A percentile compares a stretch with the other conserved stretches of the same genome.
These are phyloP conservation scores for Syrmaticus mikado DNA, from an alignment of 2,113 vertebrate genomes.

Conservation along the genomic window DNA sequence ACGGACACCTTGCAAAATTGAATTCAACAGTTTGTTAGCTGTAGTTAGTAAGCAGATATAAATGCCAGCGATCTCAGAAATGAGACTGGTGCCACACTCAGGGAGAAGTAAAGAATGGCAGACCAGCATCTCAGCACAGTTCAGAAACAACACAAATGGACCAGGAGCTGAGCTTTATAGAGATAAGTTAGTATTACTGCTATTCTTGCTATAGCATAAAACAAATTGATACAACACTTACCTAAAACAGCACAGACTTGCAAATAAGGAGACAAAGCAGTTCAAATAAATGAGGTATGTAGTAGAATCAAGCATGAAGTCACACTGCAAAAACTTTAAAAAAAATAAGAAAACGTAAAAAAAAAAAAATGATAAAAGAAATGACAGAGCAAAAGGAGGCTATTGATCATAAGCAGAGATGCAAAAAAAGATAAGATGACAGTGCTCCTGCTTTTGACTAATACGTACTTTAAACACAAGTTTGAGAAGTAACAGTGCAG, in stretches of 20 bases:
- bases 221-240: neutral
- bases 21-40: neutral
- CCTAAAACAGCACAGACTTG: neutral
- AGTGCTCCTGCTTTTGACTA: neutral
- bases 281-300: neutral
- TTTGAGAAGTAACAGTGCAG: neutral
- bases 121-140: neutral
- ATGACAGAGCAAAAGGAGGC: neutral
- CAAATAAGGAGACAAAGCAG: neutral
- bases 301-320: neutral
- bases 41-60: neutral
- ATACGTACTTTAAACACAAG: neutral
- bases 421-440: neutral
- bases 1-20: slow-evolving; percentile 16
- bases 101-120: slow-evolving; percentile 42
- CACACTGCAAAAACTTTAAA: no score
- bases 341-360: no score
- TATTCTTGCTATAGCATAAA: neutral
- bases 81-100: slow-evolving; percentile 44
- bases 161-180: neutral
- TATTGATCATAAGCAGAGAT: neutral
- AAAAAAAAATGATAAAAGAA: neutral
- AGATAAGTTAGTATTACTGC: neutral
- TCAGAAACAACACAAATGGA: neutral
- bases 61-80: neutral